Conservation (phyloP, 2,888 invertebrate species). For the Digitonthophagus gazella region DNA sequence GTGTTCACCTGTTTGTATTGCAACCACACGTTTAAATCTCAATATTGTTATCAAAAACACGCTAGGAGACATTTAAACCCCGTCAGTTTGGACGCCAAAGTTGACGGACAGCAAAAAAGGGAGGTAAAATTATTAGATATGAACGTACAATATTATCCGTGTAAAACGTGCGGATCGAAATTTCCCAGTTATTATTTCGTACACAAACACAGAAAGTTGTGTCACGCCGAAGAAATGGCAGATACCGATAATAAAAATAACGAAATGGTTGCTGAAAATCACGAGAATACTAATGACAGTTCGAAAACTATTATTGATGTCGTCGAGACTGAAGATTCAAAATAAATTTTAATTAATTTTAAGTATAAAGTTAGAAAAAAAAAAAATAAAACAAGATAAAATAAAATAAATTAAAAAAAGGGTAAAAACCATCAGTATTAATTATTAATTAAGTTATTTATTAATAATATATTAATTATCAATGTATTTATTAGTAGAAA, state of each 20-base stretch:
- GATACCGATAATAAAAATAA: constrained; percentile 45
- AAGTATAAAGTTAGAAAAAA: no score
- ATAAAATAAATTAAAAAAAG: no score
- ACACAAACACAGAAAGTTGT: constrained; percentile 84
- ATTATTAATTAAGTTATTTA: no score
- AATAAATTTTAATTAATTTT: constrained; percentile 22
- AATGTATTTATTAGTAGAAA: no score
- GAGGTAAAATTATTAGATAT: constrained; percentile 69
- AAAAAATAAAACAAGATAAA: no score
- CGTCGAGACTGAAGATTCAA: constrained; percentile 24
- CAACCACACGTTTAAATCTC: constrained; percentile 77
- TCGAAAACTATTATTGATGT: constrained; percentile 34
- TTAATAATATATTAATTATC: no score
- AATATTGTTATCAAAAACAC: constrained; percentile 83
- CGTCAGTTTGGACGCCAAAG: constrained; percentile 51
- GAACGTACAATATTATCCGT: constrained; percentile 88
- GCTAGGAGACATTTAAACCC: constrained; percentile 68
- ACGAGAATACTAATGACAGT: constrained; percentile 35
- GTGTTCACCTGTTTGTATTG: constrained; percentile 71
- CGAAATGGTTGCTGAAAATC: constrained; percentile 42
- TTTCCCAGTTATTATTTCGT: constrained; percentile 94
- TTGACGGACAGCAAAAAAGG: constrained; percentile 43
- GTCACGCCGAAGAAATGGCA: constrained; percentile 68
- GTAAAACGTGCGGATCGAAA: constrained; percentile 88
- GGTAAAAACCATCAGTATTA: no score